Evolutionary conservation across 1,140 invertebrate genomes (phyloP), one percentile per base, ranked within the genome.

Genomic region (Archivesica marissinica): DNA sequence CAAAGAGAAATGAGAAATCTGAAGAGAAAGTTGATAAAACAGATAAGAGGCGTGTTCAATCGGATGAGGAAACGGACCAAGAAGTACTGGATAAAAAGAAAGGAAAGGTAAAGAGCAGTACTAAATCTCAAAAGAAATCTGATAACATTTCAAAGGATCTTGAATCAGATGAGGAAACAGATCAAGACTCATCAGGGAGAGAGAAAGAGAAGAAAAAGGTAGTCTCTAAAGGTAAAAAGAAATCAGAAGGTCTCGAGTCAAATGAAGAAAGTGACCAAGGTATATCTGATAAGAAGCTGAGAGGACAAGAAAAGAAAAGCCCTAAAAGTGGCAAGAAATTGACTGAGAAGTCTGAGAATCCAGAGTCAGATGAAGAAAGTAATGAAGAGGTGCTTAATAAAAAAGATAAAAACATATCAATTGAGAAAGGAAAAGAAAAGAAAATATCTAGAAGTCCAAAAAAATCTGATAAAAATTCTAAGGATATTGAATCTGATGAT

Each of bases 401-500:
- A 3, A 39, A 66, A 38, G 59, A 64, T 30, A 20, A 47, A 47
- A 20, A 47, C 7, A 11, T 20, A 47, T 7, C 7, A 7, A 47
- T 20, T 20, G 20, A 47, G 20, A 47, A 20, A 11, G 35, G 39
- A 44, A 50, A 72, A 30, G 33, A n/a, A n/a, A n/a, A n/a, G n/a
- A n/a, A n/a, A n/a, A n/a, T n/a, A 39, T 66, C 68, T 33, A 50
- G 50, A 50, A 11, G 11, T 44, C 7, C 66, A n/a, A 72, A 72
- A 20, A 44, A 41, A 44, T 70, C 66, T 47, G 15, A 30, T 17
- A 41, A 30, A 23, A 28, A 28, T 20, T 28, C 13, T 38, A 47
- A 47, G 17, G 38, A 11, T 1, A 6, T 23, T 9, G 66, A 47
- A 25, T 70, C 66, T 44, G 66, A 70, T 44, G 39, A 41, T 38